phyloP scores from a whole-genome alignment of 2,113 vertebrate genomes.

The Albula glossodonta region DNA sequence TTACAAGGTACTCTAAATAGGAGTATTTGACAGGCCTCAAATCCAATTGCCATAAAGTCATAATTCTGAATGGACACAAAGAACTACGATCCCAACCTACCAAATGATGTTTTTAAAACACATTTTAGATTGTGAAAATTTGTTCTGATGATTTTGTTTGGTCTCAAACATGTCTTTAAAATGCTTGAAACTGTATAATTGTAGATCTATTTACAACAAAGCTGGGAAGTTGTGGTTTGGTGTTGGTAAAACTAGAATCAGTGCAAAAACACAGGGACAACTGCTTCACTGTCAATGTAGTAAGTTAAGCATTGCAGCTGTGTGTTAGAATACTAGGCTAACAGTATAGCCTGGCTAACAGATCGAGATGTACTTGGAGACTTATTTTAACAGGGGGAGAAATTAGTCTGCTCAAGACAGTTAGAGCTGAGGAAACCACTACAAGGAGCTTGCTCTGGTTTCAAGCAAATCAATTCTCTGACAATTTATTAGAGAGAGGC shows the following conservation, averaged over 20 bases:
- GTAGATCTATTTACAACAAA: not conserved
- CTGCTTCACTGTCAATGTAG: too few species aligned
- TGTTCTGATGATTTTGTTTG: too few species aligned
- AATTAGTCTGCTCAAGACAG: not conserved
- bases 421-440: constrained; percentile 18
- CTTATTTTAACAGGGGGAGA: not conserved
- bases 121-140: too few species aligned
- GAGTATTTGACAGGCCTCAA: not conserved
- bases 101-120: too few species aligned
- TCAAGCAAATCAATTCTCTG: constrained; percentile 38
- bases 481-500: constrained; percentile 19
- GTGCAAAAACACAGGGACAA: too few species aligned
- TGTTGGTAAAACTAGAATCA: not conserved
- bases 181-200: too few species aligned
- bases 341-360: too few species aligned
- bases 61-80: not conserved
- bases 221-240: not conserved
- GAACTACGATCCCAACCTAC: not conserved
- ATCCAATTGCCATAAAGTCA: not conserved
- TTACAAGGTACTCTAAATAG: constrained; percentile 38
- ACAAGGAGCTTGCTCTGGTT: constrained; percentile 36
- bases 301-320: too few species aligned
- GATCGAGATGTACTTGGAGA: not conserved
- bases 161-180: too few species aligned
- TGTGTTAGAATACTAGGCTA: too few species aligned